Percentiles rank a stretch among this genome's conserved stretches.
Conservation (phyloP, 2,113 vertebrate genomes). For the Petroica traversi region DNA sequence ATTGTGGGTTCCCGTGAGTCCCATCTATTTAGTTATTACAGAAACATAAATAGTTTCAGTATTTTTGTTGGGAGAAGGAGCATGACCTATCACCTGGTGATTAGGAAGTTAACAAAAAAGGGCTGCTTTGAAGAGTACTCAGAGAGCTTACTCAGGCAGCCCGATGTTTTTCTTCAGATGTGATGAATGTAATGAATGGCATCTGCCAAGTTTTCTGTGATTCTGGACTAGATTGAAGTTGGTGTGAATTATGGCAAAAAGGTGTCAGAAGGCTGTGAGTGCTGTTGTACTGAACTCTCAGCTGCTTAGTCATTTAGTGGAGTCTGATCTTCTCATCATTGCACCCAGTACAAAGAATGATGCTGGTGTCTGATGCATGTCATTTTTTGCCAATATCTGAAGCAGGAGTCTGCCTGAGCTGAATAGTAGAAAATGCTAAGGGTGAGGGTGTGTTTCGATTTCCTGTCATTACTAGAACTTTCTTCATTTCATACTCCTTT, state of each 20-base stretch:
- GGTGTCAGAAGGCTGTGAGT: not conserved
- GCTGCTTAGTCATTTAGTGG: conserved; percentile 31
- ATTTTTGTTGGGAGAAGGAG: not conserved
- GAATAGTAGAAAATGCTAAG: not conserved
- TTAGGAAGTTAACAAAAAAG: not conserved
- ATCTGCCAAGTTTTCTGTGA: not conserved
- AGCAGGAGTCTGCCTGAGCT: not conserved
- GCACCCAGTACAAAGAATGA: not conserved
- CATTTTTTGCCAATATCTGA: not conserved
- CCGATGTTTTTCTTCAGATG: not conserved
- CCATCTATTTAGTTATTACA: not conserved
- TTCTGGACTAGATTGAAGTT: not conserved
- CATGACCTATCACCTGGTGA: not conserved
- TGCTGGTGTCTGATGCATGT: not conserved
- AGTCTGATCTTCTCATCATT: not conserved
- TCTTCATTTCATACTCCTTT: not conserved
- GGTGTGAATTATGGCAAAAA: not conserved
- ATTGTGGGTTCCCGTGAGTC: not conserved
- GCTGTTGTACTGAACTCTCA: not conserved
- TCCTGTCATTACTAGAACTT: not conserved
- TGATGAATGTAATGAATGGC: not conserved
- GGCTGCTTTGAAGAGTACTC: not conserved
- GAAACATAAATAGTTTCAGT: not conserved
- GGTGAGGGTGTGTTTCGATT: not conserved
- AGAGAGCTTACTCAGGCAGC: not conserved